phyloP scores from a whole-genome alignment of 2,797 vertebrate species.

The Holocentrus rufus region DNA sequence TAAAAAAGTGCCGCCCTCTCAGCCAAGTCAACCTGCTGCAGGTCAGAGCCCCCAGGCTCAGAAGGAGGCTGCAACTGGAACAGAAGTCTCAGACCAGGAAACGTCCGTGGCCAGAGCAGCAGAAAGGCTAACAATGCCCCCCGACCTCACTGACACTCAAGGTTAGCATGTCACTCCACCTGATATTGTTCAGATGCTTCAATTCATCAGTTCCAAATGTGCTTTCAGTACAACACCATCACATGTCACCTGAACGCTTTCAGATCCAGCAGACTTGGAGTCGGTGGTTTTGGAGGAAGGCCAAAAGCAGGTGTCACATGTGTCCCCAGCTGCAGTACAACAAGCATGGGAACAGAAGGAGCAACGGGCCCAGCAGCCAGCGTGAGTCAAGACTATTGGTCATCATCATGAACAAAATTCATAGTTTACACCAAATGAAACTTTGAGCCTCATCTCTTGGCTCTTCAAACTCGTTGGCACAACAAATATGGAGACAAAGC shows the following conservation, averaged over 20 bases:
- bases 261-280: constrained; percentile 88
- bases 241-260: constrained; percentile 33
- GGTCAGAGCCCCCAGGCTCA: constrained; percentile 37
- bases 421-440: not conserved
- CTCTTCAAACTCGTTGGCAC: too few species aligned
- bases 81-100: constrained; percentile 48
- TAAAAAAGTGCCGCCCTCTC: constrained; percentile 26
- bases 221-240: constrained; percentile 10
- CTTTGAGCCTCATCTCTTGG: too few species aligned
- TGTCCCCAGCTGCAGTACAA: constrained; percentile 70
- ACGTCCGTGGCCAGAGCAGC: constrained; percentile 6
- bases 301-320: constrained; percentile 54
- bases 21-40: constrained; percentile 23
- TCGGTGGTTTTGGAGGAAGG: constrained; percentile 84
- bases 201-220: not conserved
- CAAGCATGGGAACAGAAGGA: constrained; percentile 89
- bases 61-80: constrained; percentile 23
- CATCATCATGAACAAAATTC: not conserved
- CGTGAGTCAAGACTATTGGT: constrained; percentile 59
- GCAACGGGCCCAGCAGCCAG: constrained; percentile 66
- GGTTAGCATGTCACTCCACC: constrained; percentile 58
- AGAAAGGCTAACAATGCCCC: constrained; percentile 17
- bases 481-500: too few species aligned
- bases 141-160: constrained; percentile 47
- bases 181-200: not conserved